phyloP scores from a whole-genome alignment of 2,888 invertebrate species.

The Oscheius sp. region DNA sequence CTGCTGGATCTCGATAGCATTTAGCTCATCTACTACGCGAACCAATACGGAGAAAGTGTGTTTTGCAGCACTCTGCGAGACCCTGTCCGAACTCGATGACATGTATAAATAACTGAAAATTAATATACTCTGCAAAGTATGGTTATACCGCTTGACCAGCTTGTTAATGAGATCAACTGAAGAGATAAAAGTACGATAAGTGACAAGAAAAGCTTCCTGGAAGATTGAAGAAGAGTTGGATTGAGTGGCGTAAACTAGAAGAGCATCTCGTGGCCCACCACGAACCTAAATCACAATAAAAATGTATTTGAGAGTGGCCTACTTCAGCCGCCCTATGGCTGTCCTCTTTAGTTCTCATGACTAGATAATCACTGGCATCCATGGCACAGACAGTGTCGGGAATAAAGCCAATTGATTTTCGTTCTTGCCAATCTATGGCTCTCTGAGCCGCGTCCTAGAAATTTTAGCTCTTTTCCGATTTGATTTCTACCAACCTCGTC shows the following conservation, averaged over 20 bases:
- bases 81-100: slow-evolving; percentile 48
- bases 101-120: slow-evolving; percentile 66
- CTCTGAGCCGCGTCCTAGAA: slow-evolving; percentile 28
- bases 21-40: slow-evolving; percentile 90
- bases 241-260: slow-evolving; percentile 94
- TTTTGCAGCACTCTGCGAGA: slow-evolving; percentile 82
- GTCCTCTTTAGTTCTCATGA: slow-evolving; percentile 59
- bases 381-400: slow-evolving; percentile 49
- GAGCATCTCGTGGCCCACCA: slow-evolving; percentile 92
- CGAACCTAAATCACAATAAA: slow-evolving; percentile 79
- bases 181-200: slow-evolving; percentile 79
- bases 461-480: background rate
- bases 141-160: slow-evolving; percentile 61
- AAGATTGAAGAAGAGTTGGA: slow-evolving; percentile 80
- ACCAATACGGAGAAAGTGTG: slow-evolving; percentile 92
- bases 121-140: slow-evolving; percentile 4
- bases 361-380: slow-evolving; percentile 66
- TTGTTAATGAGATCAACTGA: slow-evolving; percentile 67
- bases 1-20: slow-evolving; percentile 56
- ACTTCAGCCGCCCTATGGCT: slow-evolving; percentile 52
- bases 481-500: slow-evolving; percentile 29
- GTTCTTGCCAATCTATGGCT: slow-evolving; percentile 36
- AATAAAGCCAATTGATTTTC: slow-evolving; percentile 34
- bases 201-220: slow-evolving; percentile 97
- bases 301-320: background rate